Base-by-base conservation (phyloP, 2,888 invertebrate species). In the Syritta pipiens region DNA sequence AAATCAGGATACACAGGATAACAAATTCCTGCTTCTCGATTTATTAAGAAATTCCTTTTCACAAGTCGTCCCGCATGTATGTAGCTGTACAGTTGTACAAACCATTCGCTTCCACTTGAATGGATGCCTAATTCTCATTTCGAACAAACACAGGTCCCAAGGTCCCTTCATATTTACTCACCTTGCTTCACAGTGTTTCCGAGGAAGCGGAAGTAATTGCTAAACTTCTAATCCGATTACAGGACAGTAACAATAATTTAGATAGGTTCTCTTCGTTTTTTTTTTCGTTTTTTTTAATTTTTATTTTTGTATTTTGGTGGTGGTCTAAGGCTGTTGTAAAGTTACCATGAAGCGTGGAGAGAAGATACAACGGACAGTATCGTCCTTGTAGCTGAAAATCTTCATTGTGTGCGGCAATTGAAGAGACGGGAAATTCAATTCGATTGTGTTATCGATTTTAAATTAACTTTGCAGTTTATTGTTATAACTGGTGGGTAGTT, bases 191-290 rank as follows among this genome's bases (percentile, higher is more conserved):
- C 26, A 7, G 2, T 30, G 24, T 48, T 14, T 14, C 22, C 37
- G 44, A 12, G 30, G 57, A 65, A 53, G 65, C 77, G 71, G 77
- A 77, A 72, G 55, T 67, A 72, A 77, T 77, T 72, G 9, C 19
- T 20, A 44, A 67, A 72, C 53, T 72, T 60, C 60, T 71, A 65
- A 71, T 77, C 77, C 22, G 77, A 77, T 71, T 72, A 65, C 30
- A 28, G 40, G 19, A 77, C 65, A 77, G 67, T 48, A 55, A 67
- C 71, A 77, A 67, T 77, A 65, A 77, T 77, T 72, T 40, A 49
- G 48, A 60, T 48, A 14, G 40, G 28, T 22, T 30, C 55, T 53
- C 30, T 44, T 53, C 46, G 42, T 37, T 51, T 62, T 30, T 14
- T 35, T 57, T 20, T 9, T n/a, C n/a, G n/a, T n/a, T n/a, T n/a